Evolutionary conservation across 2,888 invertebrate species (phyloP).

Genomic region (Malachius bipustulatus): DNA sequence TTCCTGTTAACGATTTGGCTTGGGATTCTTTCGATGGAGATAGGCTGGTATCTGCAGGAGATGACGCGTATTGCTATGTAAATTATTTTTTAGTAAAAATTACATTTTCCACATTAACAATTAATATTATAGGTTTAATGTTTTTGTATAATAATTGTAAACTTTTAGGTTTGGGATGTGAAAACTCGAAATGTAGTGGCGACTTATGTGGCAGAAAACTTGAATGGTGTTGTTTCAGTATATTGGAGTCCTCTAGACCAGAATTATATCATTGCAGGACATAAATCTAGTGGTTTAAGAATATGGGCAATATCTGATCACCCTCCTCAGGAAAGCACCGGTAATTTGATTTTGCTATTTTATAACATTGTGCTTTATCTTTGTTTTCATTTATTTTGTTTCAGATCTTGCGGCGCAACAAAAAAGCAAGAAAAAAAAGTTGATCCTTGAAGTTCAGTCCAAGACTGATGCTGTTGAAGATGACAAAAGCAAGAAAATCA

Average conservation of each 20-base stretch:
- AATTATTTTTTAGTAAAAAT: constrained; percentile 16
- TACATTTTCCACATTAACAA: too few species aligned
- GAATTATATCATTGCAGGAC: constrained; percentile 51
- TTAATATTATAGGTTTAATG: too few species aligned
- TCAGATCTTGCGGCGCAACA: too few species aligned
- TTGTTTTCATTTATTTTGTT: too few species aligned
- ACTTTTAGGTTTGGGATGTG: constrained; percentile 51
- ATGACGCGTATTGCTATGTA: constrained; percentile 58
- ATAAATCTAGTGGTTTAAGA: constrained; percentile 52
- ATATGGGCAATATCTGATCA: constrained; percentile 49
- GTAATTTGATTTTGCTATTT: constrained; percentile 20
- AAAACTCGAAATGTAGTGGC: constrained; percentile 41
- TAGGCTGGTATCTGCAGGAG: constrained; percentile 52
- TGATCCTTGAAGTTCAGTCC: too few species aligned
- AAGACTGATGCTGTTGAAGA: too few species aligned
- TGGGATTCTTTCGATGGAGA: constrained; percentile 30
- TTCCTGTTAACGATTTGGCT: constrained; percentile 19
- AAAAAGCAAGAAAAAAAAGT: too few species aligned
- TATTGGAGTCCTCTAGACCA: constrained; percentile 55
- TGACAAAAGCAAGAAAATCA: too few species aligned
- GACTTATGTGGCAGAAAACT: constrained; percentile 46
- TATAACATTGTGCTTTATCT: too few species aligned
- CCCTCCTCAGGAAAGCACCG: constrained; percentile 30
- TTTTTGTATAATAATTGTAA: constrained; percentile 11
- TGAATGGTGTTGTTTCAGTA: constrained; percentile 42